Conservation (phyloP, 2,113 vertebrate genomes). For the Thermophis baileyi region DNA sequence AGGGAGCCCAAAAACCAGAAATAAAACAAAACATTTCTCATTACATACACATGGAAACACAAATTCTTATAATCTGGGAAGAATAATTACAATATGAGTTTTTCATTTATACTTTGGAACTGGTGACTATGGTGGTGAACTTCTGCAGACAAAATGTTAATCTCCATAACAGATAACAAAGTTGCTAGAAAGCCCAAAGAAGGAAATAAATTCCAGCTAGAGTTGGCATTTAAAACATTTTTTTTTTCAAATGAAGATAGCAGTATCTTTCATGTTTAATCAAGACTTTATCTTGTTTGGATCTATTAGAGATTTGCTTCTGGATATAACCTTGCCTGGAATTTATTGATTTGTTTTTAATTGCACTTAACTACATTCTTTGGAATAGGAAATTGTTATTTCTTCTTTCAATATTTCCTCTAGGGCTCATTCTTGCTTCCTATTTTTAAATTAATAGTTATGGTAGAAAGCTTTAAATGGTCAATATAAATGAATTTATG, state of each 20-base stretch:
- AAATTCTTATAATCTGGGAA: not conserved
- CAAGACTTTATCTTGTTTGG: not conserved
- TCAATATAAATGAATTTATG: not conserved
- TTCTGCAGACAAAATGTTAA: not conserved
- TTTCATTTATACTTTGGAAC: not conserved
- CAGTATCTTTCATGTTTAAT: slow-evolving; percentile 18
- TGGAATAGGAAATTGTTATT: not conserved
- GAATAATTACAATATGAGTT: not conserved
- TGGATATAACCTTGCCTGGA: slow-evolving; percentile 5
- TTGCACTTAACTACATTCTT: not conserved
- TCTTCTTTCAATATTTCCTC: not conserved
- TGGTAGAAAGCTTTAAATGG: not conserved
- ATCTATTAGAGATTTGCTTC: not conserved
- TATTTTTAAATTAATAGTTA: not conserved
- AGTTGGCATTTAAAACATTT: not conserved
- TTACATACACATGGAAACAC: not conserved
- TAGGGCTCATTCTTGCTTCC: not conserved
- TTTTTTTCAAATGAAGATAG: not conserved
- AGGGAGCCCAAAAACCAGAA: not conserved
- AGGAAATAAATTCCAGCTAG: slow-evolving; percentile 4
- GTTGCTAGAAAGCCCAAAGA: not conserved
- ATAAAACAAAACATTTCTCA: not conserved
- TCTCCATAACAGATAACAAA: not conserved
- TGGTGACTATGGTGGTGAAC: not conserved
- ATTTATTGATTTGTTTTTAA: not conserved